Evolutionary conservation across 2,888 invertebrate genomes (phyloP).

Genomic region (Drosophila mettleri): DNA sequence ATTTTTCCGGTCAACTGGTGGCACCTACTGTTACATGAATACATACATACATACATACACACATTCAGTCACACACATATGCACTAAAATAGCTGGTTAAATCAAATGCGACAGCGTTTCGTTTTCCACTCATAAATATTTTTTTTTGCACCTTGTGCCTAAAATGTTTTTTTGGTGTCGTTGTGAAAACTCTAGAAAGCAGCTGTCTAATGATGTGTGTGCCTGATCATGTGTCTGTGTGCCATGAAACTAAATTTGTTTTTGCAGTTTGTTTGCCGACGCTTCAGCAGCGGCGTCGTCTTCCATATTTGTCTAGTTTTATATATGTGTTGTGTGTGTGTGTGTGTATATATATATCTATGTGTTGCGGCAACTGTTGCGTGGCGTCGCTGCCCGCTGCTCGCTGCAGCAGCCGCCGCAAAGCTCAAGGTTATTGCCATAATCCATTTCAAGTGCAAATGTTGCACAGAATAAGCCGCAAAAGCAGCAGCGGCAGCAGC

Average conservation of each 20-base stretch:
- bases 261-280: slow-evolving; percentile 62
- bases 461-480: slow-evolving; percentile 66
- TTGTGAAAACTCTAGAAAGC: slow-evolving; percentile 54
- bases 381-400: slow-evolving; percentile 42
- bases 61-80: background rate
- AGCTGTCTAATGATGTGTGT: slow-evolving; percentile 24
- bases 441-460: slow-evolving; percentile 81
- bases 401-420: slow-evolving; percentile 55
- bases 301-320: slow-evolving; percentile 68
- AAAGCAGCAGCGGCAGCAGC: slow-evolving; percentile 31
- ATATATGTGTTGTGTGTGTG: slow-evolving; percentile 39
- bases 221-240: slow-evolving; percentile 7
- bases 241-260: slow-evolving; percentile 64
- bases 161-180: slow-evolving; percentile 38
- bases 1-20: slow-evolving; percentile 64
- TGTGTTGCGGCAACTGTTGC: slow-evolving; percentile 74
- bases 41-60: background rate
- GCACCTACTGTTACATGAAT: background rate
- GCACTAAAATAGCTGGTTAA: slow-evolving; percentile 8
- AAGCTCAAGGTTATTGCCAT: slow-evolving; percentile 82
- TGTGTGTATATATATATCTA: slow-evolving; percentile 43
- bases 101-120: slow-evolving; percentile 21
- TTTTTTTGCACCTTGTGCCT: slow-evolving; percentile 40
- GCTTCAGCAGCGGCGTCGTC: slow-evolving; percentile 32
- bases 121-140: slow-evolving; percentile 42